phyloP scores from a whole-genome alignment of 1,140 invertebrate genomes.

The Cecropterus lyciades region DNA sequence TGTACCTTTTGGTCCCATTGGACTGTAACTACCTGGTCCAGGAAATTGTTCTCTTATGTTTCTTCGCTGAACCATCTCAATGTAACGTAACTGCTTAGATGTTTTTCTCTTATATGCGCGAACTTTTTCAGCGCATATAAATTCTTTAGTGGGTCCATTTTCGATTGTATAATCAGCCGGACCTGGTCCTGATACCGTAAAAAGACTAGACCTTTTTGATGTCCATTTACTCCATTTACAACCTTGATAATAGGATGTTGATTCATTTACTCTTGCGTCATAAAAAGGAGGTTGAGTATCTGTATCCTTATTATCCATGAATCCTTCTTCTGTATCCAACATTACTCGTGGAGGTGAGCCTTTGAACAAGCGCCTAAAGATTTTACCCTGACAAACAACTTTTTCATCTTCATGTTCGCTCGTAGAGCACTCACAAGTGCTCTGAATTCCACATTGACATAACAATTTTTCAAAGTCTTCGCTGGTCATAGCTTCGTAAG shows the following conservation, averaged over 20 bases:
- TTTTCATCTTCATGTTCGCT: conserved; percentile 42
- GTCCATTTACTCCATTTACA: conserved; percentile 74
- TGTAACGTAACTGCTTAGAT: conserved; percentile 64
- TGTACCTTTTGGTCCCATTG: conserved; percentile 47
- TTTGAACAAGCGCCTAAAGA: conserved; percentile 57
- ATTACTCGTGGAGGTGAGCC: conserved; percentile 46
- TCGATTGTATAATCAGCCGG: conserved; percentile 60
- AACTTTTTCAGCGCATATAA: conserved; percentile 58
- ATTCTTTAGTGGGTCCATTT: conserved; percentile 38
- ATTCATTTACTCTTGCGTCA: conserved; percentile 52
- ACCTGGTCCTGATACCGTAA: conserved; percentile 47
- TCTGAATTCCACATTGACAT: conserved; percentile 58
- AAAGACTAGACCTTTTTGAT: conserved; percentile 41
- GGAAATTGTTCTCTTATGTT: conserved; percentile 56
- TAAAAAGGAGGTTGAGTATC: conserved; percentile 59
- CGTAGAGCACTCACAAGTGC: conserved; percentile 55
- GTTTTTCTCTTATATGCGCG: conserved; percentile 53
- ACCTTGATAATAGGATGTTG: conserved; percentile 61
- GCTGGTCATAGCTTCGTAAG: conserved; percentile 55
- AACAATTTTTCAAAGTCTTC: conserved; percentile 57
- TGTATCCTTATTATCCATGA: conserved; percentile 4
- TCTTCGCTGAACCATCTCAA: conserved; percentile 63
- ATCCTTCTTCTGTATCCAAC: not conserved
- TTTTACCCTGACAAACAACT: conserved; percentile 53
- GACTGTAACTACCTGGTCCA: conserved; percentile 60